phyloP scores from a whole-genome alignment of 2,888 invertebrate species.

The Lacanobia wlatinum region DNA sequence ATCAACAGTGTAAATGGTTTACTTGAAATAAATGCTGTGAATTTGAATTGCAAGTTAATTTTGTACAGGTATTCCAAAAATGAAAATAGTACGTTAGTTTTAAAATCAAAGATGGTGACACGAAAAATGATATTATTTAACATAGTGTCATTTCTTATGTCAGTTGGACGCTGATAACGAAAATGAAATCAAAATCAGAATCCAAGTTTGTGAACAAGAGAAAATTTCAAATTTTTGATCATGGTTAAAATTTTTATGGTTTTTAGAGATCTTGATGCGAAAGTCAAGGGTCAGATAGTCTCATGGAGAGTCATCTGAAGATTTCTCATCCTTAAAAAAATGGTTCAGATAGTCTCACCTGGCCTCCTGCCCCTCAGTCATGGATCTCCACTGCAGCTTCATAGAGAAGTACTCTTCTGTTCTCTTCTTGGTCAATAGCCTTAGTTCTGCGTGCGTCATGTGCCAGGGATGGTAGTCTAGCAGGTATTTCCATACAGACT shows the following conservation, averaged over 20 bases:
- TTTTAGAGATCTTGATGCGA: background rate
- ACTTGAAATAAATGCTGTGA: too few species aligned
- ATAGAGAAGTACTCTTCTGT: conserved; percentile 97
- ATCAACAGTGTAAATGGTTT: too few species aligned
- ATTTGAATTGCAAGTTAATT: too few species aligned
- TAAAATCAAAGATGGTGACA: background rate
- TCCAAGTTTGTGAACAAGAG: background rate
- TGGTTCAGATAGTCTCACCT: conserved; percentile 34
- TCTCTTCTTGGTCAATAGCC: conserved; percentile 93
- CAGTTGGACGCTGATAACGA: too few species aligned
- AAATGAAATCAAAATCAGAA: background rate
- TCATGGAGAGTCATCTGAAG: too few species aligned
- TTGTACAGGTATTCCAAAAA: too few species aligned
- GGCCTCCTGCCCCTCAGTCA: conserved; percentile 95
- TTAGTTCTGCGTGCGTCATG: conserved; percentile 93
- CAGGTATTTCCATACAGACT: conserved; percentile 98
- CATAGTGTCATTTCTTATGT: too few species aligned
- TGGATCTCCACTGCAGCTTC: conserved; percentile 99
- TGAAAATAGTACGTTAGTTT: too few species aligned
- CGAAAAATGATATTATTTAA: too few species aligned
- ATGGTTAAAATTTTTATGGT: background rate
- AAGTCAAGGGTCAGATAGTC: background rate
- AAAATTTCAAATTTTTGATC: too few species aligned
- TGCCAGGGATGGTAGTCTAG: conserved; percentile 97
- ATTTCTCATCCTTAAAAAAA: too few species aligned